Conservation (phyloP, 2,797 vertebrate species). For the Gymnoscopelus braueri region DNA sequence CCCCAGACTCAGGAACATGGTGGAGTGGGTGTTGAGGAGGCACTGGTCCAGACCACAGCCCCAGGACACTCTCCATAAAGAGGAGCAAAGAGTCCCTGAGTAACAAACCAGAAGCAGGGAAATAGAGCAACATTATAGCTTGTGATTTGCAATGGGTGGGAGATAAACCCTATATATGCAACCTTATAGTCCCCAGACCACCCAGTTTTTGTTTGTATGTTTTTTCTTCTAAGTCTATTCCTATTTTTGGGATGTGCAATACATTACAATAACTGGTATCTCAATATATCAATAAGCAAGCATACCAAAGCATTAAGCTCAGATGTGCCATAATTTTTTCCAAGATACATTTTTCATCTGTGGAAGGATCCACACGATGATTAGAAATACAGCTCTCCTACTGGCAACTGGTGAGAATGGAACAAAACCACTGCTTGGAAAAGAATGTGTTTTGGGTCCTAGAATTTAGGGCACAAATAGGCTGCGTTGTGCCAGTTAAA, state of each 20-base stretch:
- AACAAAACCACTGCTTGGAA: slow-evolving; percentile 25
- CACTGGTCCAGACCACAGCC: slow-evolving; percentile 31
- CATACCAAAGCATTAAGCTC: slow-evolving; percentile 4
- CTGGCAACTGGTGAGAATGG: slow-evolving; percentile 14
- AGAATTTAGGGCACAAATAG: background rate
- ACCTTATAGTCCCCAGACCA: slow-evolving; percentile 25
- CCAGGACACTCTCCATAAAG: slow-evolving; percentile 28
- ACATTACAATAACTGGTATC: too few relatives aligned
- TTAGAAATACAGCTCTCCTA: slow-evolving; percentile 33
- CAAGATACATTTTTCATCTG: slow-evolving; percentile 8
- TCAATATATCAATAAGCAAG: slow-evolving; percentile 2
- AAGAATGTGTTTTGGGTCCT: slow-evolving; percentile 4
- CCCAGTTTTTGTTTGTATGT: background rate
- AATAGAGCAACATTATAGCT: slow-evolving; percentile 13
- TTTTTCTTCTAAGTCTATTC: too few relatives aligned
- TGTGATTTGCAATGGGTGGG: background rate
- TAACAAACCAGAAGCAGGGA: slow-evolving; percentile 16
- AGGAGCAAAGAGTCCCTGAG: slow-evolving; percentile 20
- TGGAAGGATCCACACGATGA: slow-evolving; percentile 25
- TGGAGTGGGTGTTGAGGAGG: slow-evolving; percentile 60
- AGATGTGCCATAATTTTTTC: slow-evolving; percentile 6
- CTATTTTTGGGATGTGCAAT: too few relatives aligned
- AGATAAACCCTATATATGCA: background rate
- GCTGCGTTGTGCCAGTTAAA: slow-evolving; percentile 15
- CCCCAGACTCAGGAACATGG: slow-evolving; percentile 38